These are phyloP conservation scores for Jordanella pulchra DNA, from an alignment of 2,797 vertebrate species.

Conservation along the genomic window DNA sequence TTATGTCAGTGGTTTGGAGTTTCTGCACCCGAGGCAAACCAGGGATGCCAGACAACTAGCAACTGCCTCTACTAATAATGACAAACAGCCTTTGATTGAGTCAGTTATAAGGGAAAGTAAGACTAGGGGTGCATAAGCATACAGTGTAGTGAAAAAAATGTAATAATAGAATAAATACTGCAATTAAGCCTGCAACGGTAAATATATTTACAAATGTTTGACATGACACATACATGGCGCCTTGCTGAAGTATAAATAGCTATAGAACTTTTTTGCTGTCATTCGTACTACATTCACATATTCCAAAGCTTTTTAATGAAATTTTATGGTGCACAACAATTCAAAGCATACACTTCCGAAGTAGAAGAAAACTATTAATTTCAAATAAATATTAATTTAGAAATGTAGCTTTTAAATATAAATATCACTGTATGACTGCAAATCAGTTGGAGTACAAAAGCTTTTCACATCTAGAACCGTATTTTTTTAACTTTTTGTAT, in stretches of 20 bases:
- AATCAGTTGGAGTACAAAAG: too few species aligned
- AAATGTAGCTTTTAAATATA: too few species aligned
- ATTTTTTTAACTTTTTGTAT: not conserved
- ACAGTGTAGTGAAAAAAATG: constrained; percentile 4
- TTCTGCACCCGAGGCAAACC: constrained; percentile 74
- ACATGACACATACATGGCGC: not conserved
- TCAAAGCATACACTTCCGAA: not conserved
- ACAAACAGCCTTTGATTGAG: constrained; percentile 65
- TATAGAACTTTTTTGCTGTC: not conserved
- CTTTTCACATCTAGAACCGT: too few species aligned
- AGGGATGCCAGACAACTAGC: constrained; percentile 69
- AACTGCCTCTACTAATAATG: constrained; percentile 69
- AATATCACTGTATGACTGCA: too few species aligned
- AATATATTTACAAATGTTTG: constrained; percentile 13
- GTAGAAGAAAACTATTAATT: not conserved
- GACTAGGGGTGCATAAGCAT: constrained; percentile 39
- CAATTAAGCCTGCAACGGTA: not conserved
- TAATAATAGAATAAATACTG: not conserved
- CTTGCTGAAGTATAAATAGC: not conserved
- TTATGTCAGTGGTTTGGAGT: constrained; percentile 74
- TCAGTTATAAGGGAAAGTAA: constrained; percentile 63
- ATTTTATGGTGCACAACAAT: not conserved
- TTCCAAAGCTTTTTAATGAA: not conserved
- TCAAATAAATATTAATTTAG: not conserved
- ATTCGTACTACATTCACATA: not conserved